Evolutionary conservation across 2,113 vertebrate species (phyloP).

Genomic region (Myxocyprinus asiaticus): DNA sequence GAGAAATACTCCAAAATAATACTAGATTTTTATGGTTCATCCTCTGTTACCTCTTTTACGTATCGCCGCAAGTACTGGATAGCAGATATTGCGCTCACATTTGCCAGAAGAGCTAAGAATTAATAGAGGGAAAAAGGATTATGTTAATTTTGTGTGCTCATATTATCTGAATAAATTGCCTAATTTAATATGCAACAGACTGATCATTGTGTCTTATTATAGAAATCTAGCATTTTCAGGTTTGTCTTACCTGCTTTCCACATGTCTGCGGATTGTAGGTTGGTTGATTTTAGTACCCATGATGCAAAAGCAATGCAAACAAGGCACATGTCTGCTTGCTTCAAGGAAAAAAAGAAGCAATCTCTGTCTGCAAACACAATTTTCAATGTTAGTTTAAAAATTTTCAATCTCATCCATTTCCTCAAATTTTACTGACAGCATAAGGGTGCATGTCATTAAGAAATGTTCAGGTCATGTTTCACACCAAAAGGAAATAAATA

Average conservation of each 20-base stretch:
- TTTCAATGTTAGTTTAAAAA: not conserved
- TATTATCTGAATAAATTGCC: constrained; percentile 31
- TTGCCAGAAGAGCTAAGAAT: constrained; percentile 88
- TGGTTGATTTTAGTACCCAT: constrained; percentile 89
- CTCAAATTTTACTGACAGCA: no score
- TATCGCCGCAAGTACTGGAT: constrained; percentile 89
- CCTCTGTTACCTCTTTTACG: constrained; percentile 51
- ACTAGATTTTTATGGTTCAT: constrained; percentile 52
- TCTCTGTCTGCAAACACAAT: constrained; percentile 62
- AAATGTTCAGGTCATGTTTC: no score
- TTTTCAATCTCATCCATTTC: no score
- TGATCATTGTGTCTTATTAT: constrained; percentile 30
- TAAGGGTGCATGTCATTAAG: no score
- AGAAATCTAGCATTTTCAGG: no score
- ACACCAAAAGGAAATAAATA: no score
- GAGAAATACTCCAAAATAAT: constrained; percentile 32
- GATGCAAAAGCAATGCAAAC: constrained; percentile 94
- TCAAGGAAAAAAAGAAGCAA: constrained; percentile 64
- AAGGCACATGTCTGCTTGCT: constrained; percentile 87
- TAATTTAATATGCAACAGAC: constrained; percentile 31
- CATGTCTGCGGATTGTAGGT: constrained; percentile 83
- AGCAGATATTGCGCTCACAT: constrained; percentile 90
- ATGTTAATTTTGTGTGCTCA: constrained; percentile 34
- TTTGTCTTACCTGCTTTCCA: constrained; percentile 89
- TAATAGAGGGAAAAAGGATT: constrained; percentile 29